Conservation (phyloP, 2,888 invertebrate species). For the Drosophila crucigera region DNA sequence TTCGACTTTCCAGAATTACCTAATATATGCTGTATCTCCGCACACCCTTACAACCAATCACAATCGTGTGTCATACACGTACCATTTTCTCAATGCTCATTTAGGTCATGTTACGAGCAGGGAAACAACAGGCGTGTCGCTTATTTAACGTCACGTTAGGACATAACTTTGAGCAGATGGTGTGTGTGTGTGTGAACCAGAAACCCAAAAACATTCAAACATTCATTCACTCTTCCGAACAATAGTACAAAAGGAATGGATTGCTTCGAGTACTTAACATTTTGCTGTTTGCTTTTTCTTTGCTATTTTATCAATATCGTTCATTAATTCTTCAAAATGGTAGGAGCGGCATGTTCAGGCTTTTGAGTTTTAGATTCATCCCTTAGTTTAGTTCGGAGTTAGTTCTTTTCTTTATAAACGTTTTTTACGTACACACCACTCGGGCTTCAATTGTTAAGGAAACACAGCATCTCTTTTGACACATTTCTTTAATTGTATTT, state of each 20-base stretch:
- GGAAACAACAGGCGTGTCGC: slow-evolving; percentile 28
- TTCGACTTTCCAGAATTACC: slow-evolving; percentile 32
- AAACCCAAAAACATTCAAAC: slow-evolving; percentile 38
- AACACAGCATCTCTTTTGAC: slow-evolving; percentile 18
- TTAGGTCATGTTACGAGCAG: slow-evolving; percentile 71
- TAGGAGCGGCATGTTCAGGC: slow-evolving; percentile 51
- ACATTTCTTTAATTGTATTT: slow-evolving; percentile 29
- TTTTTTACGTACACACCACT: not conserved
- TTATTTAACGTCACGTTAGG: slow-evolving; percentile 42
- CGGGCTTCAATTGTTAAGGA: slow-evolving; percentile 5
- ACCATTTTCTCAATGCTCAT: slow-evolving; percentile 58
- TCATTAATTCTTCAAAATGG: slow-evolving; percentile 43
- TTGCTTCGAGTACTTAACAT: slow-evolving; percentile 4
- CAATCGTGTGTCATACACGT: slow-evolving; percentile 18
- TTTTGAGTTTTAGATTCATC: slow-evolving; percentile 23
- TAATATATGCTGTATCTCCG: slow-evolving; percentile 11
- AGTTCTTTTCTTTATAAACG: not conserved
- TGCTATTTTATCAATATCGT: slow-evolving; percentile 32
- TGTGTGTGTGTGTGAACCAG: slow-evolving; percentile 30
- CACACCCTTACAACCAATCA: not conserved
- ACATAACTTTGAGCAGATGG: slow-evolving; percentile 26
- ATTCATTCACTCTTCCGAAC: not conserved
- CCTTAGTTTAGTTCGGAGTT: not conserved
- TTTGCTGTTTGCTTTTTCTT: slow-evolving; percentile 5
- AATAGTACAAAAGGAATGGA: not conserved